A percentile compares a stretch with the other conserved stretches of the same genome.
phyloP scores from a whole-genome alignment of 2,888 invertebrate genomes.

The Hirtodrosophila alboralis region DNA sequence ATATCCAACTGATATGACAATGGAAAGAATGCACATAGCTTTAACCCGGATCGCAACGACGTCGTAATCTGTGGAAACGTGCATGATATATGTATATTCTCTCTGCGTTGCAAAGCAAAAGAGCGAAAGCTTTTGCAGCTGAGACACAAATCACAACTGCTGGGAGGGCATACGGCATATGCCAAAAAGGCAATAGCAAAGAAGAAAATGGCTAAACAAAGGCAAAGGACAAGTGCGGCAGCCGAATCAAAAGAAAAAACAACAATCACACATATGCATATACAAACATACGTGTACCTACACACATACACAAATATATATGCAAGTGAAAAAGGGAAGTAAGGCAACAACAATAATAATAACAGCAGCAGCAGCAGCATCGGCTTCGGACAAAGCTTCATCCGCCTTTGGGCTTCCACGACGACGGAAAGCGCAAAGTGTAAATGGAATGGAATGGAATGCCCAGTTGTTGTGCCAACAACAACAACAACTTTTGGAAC shows the following conservation, averaged over 20 bases:
- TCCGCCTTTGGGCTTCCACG: slow-evolving; percentile 17
- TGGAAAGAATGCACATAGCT: slow-evolving; percentile 52
- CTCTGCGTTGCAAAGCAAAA: slow-evolving; percentile 11
- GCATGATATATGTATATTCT: no score
- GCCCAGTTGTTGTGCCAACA: slow-evolving; percentile 40
- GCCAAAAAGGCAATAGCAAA: slow-evolving; percentile 28
- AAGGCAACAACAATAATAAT: slow-evolving; percentile 21
- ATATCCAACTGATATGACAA: slow-evolving; percentile 43
- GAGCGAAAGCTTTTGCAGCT: slow-evolving; percentile 47
- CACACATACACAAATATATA: slow-evolving; percentile 5
- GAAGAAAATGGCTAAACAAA: slow-evolving; percentile 44
- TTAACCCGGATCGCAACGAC: slow-evolving; percentile 33
- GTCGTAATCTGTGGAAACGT: slow-evolving; percentile 55
- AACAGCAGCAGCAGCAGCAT: slow-evolving; percentile 14
- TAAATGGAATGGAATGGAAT: slow-evolving; percentile 56
- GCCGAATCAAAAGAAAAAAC: slow-evolving; percentile 36
- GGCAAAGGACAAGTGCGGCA: slow-evolving; percentile 54
- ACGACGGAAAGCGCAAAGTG: slow-evolving; percentile 29
- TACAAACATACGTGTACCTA: slow-evolving; percentile 4
- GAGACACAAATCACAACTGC: neutral
- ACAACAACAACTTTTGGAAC: slow-evolving; percentile 50
- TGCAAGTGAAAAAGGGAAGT: slow-evolving; percentile 12
- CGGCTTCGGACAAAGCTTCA: slow-evolving; percentile 46
- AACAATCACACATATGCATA: slow-evolving; percentile 28
- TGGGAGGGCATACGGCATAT: slow-evolving; percentile 6